Percentiles rank a stretch among this genome's conserved stretches.
phyloP scores from a whole-genome alignment of 2,797 vertebrate species.

The Leuciscus waleckii region DNA sequence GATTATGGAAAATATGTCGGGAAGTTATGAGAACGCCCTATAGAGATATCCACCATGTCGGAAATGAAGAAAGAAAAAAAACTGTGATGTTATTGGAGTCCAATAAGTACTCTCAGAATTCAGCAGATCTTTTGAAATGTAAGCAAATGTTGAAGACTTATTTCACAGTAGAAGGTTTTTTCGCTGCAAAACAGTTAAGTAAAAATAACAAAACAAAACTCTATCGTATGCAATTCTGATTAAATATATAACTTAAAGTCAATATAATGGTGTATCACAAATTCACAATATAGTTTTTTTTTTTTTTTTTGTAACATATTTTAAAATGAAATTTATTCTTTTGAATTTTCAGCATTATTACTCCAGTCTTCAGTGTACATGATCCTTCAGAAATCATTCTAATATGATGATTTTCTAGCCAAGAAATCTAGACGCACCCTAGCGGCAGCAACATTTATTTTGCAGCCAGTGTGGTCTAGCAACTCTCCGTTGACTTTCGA shows the following conservation, averaged over 20 bases:
- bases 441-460: too few relatives aligned
- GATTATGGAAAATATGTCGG: slow-evolving; percentile 45
- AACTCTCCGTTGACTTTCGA: too few relatives aligned
- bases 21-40: slow-evolving; percentile 38
- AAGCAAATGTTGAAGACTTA: background rate
- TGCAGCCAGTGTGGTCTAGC: too few relatives aligned
- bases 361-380: background rate
- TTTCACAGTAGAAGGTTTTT: background rate
- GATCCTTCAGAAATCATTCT: background rate
- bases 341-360: background rate
- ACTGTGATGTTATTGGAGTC: too few relatives aligned
- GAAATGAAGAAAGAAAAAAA: background rate
- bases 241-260: background rate
- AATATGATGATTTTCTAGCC: background rate
- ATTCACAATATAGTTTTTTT: background rate
- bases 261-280: background rate
- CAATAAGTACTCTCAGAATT: background rate
- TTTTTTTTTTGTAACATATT: too few relatives aligned
- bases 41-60: slow-evolving; percentile 34
- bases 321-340: too few relatives aligned
- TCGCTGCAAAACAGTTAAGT: background rate
- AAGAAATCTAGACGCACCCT: too few relatives aligned
- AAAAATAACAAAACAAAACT: background rate
- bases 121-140: background rate
- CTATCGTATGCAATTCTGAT: background rate